These are phyloP conservation scores for Euthynnus affinis DNA, from an alignment of 2,797 vertebrate genomes.

Conservation along the genomic window DNA sequence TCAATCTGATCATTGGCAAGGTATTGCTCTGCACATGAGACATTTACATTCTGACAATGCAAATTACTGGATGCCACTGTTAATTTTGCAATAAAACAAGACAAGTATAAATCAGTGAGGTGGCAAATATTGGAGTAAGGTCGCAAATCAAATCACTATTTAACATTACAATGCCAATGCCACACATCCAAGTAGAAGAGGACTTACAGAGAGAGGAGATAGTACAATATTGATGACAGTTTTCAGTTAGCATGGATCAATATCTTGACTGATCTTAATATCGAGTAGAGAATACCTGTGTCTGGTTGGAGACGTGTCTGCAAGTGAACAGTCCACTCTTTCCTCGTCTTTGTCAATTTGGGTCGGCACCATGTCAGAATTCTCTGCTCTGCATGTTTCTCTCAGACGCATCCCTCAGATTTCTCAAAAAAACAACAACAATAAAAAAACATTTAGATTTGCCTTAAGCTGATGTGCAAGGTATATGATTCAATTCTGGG, in stretches of 20 bases:
- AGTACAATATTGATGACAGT: conserved; percentile 25
- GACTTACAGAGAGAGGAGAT: conserved; percentile 18
- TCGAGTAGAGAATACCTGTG: conserved; percentile 80
- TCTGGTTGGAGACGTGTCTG: conserved; percentile 75
- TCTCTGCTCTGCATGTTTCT: conserved; percentile 73
- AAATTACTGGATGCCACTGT: conserved; percentile 29
- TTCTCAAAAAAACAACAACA: conserved; percentile 41
- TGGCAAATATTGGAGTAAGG: conserved; percentile 16
- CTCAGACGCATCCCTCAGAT: conserved; percentile 77
- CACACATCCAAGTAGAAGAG: conserved; percentile 10
- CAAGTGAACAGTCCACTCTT: conserved; percentile 76
- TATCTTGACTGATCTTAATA: conserved; percentile 61
- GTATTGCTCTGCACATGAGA: conserved; percentile 62
- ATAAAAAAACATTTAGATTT: conserved; percentile 27
- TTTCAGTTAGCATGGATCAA: conserved; percentile 45
- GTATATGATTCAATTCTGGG: conserved; percentile 25
- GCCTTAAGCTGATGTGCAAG: conserved; percentile 52
- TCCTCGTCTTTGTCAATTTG: conserved; percentile 81
- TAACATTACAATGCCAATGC: conserved; percentile 10
- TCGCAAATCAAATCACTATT: conserved; percentile 16
- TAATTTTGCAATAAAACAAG: conserved; percentile 32
- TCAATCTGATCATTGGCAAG: conserved; percentile 1
- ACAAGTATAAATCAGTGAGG: conserved; percentile 24
- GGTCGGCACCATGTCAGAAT: conserved; percentile 84
- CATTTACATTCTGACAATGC: conserved; percentile 41